Evolutionary conservation across 1,140 invertebrate genomes (phyloP), one percentile per base, ranked within the genome.

Genomic region (Drosophila navojoa): DNA sequence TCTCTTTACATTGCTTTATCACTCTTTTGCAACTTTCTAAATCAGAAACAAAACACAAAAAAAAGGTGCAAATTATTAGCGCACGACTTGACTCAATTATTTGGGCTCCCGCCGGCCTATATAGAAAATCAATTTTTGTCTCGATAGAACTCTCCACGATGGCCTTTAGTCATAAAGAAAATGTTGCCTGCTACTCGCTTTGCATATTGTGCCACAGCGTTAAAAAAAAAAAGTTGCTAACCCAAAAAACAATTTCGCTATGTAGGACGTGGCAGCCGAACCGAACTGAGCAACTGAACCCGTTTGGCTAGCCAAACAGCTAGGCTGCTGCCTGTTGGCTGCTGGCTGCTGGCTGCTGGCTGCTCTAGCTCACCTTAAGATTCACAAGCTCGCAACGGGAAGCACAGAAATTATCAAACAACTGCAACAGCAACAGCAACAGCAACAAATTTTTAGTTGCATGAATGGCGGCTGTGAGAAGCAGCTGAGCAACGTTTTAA

Each of bases 381-480:
- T 70, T 49, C 60, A 63, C 66, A 74, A 45, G 62, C 71, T 29
- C 35, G 11, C 42, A 9, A 44, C 44, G 72, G 77, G 67, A 79
- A 79, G 79, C 57, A 49, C 45, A 63, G 69, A 76, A 77, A 79
- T 75, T 71, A 82, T 82, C 71, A 71, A 79, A 55, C 64, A 61
- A 47, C 71, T 58, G 25, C 67, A 60, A 38, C 25, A 57, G 61
- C 80, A 55, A 69, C 59, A 40, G 68, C 80, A 74, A 54, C 76
- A 58, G 35, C 44, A 15, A 52, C 44, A 27, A 75, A 74, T 80
- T 32, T 27, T n/a, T 77, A 68, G 77, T 80, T 77, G 84, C 82
- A 87, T 87, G 84, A 87, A 87, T 87, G 82, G 69, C 89, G 82
- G 69, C 82, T 86, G 82, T 76, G 84, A 82, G 84, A 87, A 79